Percentiles rank a stretch among this genome's conserved stretches.
These are phyloP conservation scores for Orthochromis malagaraziensis DNA, from an alignment of 2,113 vertebrate genomes.

Conservation along the genomic window DNA sequence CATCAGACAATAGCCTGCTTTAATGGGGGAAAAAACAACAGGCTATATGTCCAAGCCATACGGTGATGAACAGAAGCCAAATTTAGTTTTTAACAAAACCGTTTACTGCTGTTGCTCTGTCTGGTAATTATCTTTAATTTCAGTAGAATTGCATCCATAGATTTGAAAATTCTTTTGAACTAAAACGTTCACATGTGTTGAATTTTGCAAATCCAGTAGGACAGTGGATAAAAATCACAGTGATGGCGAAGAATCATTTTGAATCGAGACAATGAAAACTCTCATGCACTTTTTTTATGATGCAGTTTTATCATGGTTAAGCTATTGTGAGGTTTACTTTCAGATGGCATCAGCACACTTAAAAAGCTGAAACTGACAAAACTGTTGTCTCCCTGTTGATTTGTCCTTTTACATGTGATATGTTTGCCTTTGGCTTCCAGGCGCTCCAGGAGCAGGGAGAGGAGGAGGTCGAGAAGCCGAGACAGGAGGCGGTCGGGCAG, in stretches of 20 bases:
- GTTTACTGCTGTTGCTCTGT: neutral
- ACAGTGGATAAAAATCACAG: neutral
- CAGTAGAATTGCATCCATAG: neutral
- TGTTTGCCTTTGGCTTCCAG: slow-evolving; percentile 46
- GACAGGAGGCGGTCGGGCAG: slow-evolving; percentile 83
- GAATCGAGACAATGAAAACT: fast-evolving
- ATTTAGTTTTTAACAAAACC: neutral
- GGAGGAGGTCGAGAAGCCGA: slow-evolving; percentile 85
- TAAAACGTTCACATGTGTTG: fast-evolving
- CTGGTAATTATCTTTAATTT: neutral
- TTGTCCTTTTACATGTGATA: neutral
- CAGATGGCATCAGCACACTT: fast-evolving
- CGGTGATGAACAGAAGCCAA: neutral
- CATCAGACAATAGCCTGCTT: neutral
- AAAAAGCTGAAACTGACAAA: neutral
- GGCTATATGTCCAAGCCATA: neutral
- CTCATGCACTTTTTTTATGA: neutral
- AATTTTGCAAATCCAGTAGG: neutral
- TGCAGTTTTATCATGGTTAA: neutral
- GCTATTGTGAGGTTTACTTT: neutral
- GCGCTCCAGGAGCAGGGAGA: slow-evolving; percentile 83
- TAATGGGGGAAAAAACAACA: neutral
- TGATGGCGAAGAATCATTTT: neutral
- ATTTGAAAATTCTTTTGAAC: neutral
- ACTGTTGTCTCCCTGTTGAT: neutral